A percentile compares a stretch with the other conserved stretches of the same genome.
These are phyloP conservation scores for Zootermopsis nevadensis DNA, from an alignment of 2,888 invertebrate species.

Conservation along the genomic window DNA sequence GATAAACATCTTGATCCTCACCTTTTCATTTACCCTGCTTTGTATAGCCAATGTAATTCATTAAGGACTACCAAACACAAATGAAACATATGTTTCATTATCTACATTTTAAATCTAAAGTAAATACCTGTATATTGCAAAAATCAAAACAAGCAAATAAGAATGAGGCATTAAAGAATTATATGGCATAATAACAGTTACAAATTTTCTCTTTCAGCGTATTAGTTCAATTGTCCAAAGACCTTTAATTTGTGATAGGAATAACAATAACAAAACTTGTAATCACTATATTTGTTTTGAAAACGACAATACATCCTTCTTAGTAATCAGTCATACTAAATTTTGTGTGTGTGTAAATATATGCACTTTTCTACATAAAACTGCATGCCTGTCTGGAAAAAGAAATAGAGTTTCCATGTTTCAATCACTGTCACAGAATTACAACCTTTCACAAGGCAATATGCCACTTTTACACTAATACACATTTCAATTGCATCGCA, in stretches of 20 bases:
- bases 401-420: not conserved
- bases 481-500: not conserved
- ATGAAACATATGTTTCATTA: not conserved
- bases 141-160: not conserved
- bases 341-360: not conserved
- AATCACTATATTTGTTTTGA: not conserved
- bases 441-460: not conserved
- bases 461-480: not conserved
- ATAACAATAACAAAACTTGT: not conserved
- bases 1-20: not conserved
- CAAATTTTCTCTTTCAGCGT: slow-evolving; percentile 11
- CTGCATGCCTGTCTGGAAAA: not conserved
- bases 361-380: not conserved
- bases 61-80: not conserved
- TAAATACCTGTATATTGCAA: not conserved
- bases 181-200: not conserved
- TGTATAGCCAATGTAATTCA: not conserved
- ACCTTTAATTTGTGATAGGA: not conserved
- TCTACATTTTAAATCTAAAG: slow-evolving; percentile 5
- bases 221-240: slow-evolving; percentile 8
- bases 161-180: no score
- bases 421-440: not conserved
- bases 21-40: slow-evolving; percentile 22
- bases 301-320: not conserved
- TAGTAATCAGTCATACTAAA: not conserved